A percentile compares a stretch with the other conserved stretches of the same genome.
These are phyloP conservation scores for Hydrolagus colliei DNA, from an alignment of 2,797 vertebrate genomes.

Conservation along the genomic window DNA sequence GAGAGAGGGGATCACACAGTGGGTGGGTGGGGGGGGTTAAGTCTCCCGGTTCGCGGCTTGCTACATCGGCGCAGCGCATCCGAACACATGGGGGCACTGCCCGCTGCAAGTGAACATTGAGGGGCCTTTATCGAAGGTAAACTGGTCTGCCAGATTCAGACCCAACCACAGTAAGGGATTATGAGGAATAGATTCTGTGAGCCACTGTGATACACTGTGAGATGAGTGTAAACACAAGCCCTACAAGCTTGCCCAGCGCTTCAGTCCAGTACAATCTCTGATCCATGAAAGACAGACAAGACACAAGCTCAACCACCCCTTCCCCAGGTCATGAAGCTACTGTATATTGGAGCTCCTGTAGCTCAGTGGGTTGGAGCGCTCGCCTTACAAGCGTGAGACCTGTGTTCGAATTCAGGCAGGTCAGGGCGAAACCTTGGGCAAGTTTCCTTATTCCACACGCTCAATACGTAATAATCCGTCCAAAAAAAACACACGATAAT, in stretches of 20 bases:
- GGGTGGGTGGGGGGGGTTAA: no score
- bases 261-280: not conserved
- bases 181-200: conserved; percentile 6
- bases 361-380: no score
- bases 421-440: no score
- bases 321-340: no score
- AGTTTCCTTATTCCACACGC: no score
- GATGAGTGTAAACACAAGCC: not conserved
- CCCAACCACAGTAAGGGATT: not conserved
- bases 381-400: no score
- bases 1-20: no score
- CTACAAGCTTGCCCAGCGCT: not conserved
- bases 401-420: no score
- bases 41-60: not conserved
- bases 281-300: not conserved
- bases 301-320: not conserved
- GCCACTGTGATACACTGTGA: not conserved
- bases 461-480: no score
- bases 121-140: not conserved
- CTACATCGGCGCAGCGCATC: not conserved
- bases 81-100: not conserved
- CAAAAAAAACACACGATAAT: no score
- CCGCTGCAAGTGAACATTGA: not conserved
- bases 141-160: conserved; percentile 11
- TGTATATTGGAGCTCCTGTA: no score